phyloP scores from a whole-genome alignment of 2,888 invertebrate species.

The Ochropleura plecta region DNA sequence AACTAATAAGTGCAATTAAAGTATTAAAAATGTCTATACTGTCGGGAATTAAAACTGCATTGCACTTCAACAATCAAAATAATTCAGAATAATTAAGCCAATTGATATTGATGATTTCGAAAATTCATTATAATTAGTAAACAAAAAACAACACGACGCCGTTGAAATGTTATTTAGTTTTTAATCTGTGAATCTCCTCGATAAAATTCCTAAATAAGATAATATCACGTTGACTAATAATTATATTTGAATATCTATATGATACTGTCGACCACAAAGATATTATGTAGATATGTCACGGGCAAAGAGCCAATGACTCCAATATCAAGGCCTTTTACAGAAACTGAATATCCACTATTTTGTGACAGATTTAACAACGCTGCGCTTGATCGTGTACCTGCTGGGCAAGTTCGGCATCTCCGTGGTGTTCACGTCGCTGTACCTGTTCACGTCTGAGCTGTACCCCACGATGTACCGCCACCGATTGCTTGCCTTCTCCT shows the following conservation, averaged over 20 bases:
- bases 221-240: background rate
- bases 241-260: background rate
- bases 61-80: background rate
- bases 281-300: background rate
- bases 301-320: background rate
- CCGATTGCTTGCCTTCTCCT: conserved; percentile 92
- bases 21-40: background rate
- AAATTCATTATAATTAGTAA: background rate
- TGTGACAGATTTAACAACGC: conserved; percentile 68
- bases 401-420: conserved; percentile 92
- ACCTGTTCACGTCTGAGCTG: conserved; percentile 93
- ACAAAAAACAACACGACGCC: background rate
- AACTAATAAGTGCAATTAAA: background rate
- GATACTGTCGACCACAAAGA: background rate
- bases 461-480: conserved; percentile 93
- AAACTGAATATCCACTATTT: background rate
- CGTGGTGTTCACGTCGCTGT: conserved; percentile 91
- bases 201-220: conserved; percentile 11
- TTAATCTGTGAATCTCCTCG: background rate
- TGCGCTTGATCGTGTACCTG: conserved; percentile 88
- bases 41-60: background rate
- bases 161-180: background rate
- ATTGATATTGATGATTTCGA: background rate
- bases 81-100: background rate
- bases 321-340: background rate